Percentiles rank a stretch among this genome's conserved stretches.
Conservation (phyloP, 2,888 invertebrate genomes). For the Plebejus argus region DNA sequence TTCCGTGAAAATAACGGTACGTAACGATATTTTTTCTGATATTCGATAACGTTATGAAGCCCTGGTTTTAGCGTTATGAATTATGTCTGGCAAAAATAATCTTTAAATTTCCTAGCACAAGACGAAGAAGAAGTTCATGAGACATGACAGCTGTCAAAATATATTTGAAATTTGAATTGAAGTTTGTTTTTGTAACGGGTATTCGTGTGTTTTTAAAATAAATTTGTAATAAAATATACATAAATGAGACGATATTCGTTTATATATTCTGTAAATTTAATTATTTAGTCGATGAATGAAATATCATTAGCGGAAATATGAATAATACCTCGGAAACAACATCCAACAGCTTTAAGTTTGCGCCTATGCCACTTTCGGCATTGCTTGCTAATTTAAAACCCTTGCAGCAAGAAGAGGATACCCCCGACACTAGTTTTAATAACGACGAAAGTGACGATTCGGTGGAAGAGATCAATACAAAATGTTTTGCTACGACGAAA, state of each 20-base stretch:
- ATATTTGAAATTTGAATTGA: neutral
- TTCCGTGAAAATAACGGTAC: too few species aligned
- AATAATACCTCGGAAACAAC: conserved; percentile 65
- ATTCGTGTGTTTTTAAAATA: neutral
- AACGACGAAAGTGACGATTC: conserved; percentile 67
- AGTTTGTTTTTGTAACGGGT: conserved; percentile 7
- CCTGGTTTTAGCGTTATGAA: too few species aligned
- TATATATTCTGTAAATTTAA: neutral
- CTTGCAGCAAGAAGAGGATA: conserved; percentile 54
- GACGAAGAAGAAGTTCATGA: neutral
- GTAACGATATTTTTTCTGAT: too few species aligned
- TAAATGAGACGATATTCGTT: neutral
- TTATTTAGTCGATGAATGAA: neutral
- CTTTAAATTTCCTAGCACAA: neutral
- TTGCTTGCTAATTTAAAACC: conserved; percentile 68
- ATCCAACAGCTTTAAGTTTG: conserved; percentile 69
- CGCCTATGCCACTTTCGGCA: conserved; percentile 73
- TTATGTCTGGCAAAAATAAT: neutral
- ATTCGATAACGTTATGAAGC: too few species aligned
- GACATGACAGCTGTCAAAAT: too few species aligned
- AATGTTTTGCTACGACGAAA: conserved; percentile 50
- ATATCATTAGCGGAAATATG: conserved; percentile 48
- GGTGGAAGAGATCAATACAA: conserved; percentile 48
- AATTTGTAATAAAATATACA: neutral
- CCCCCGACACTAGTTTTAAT: conserved; percentile 60